A percentile compares a stretch with the other conserved stretches of the same genome.
phyloP scores from a whole-genome alignment of 2,888 invertebrate genomes.

The Eledone cirrhosa region DNA sequence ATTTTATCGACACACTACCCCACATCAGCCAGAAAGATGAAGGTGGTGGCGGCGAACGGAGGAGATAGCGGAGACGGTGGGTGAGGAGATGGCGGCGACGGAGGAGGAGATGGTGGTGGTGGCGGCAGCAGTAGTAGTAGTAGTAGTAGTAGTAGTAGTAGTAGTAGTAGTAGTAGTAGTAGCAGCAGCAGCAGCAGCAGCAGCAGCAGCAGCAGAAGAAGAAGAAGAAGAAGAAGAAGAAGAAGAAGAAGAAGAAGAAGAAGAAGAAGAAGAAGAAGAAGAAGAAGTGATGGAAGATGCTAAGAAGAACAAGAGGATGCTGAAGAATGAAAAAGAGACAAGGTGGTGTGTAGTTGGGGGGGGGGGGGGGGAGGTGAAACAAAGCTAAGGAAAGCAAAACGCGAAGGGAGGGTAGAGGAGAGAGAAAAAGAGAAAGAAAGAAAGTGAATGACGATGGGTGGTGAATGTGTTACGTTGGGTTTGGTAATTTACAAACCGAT shows the following conservation, averaged over 20 bases:
- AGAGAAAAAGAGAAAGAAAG: not conserved
- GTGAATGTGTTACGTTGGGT: not conserved
- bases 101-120: too few species aligned
- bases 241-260: not conserved
- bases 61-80: too few species aligned
- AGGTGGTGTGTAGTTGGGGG: not conserved
- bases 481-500: constrained; percentile 19
- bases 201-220: too few species aligned
- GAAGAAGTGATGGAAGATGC: not conserved
- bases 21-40: too few species aligned
- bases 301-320: not conserved
- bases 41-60: too few species aligned
- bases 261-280: not conserved
- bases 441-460: not conserved
- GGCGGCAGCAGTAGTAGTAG: too few species aligned
- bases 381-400: not conserved
- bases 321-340: not conserved
- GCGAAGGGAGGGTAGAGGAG: not conserved
- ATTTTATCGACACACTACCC: too few species aligned
- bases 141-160: too few species aligned
- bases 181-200: too few species aligned
- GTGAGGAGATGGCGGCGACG: too few species aligned
- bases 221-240: too few species aligned
- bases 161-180: too few species aligned
- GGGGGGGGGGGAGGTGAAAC: not conserved